Percentiles rank a stretch among this genome's conserved stretches.
phyloP scores from a whole-genome alignment of 1,140 invertebrate species.

The Ceratina calcarata region DNA sequence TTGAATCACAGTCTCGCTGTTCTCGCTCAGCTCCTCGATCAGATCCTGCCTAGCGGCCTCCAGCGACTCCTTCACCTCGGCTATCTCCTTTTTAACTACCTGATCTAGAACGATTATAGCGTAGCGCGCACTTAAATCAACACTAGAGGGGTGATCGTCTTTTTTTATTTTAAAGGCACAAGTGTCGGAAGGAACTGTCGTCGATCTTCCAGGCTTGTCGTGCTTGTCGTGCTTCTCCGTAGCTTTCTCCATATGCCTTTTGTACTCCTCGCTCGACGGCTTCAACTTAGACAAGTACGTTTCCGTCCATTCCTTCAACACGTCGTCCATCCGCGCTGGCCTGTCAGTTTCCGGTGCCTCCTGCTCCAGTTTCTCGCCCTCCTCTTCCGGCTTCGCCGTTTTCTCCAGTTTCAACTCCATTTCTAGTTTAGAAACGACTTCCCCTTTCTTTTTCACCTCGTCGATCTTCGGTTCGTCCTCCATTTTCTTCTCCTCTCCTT shows the following conservation, averaged over 20 bases:
- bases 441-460: background rate
- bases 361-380: background rate
- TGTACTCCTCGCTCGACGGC: conserved; percentile 57
- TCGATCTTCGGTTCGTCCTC: background rate
- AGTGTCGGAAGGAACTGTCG: conserved; percentile 79
- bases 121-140: conserved; percentile 78
- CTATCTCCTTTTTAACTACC: conserved; percentile 83
- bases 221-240: conserved; percentile 57
- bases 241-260: conserved; percentile 60
- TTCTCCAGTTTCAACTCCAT: conserved; percentile 35
- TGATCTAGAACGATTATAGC: conserved; percentile 79
- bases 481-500: background rate
- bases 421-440: background rate
- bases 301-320: conserved; percentile 57
- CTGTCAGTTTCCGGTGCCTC: conserved; percentile 9
- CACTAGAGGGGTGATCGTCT: conserved; percentile 82
- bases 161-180: conserved; percentile 86
- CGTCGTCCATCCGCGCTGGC: conserved; percentile 29
- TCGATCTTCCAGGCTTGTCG: conserved; percentile 59
- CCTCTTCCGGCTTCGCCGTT: background rate
- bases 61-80: conserved; percentile 86
- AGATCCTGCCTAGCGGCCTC: conserved; percentile 84
- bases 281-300: conserved; percentile 54
- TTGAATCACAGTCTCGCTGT: conserved; percentile 76
- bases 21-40: conserved; percentile 83